Percentiles rank a stretch among this genome's conserved stretches.
phyloP scores from a whole-genome alignment of 2,797 vertebrate genomes.

The Sebastes iracundus region DNA sequence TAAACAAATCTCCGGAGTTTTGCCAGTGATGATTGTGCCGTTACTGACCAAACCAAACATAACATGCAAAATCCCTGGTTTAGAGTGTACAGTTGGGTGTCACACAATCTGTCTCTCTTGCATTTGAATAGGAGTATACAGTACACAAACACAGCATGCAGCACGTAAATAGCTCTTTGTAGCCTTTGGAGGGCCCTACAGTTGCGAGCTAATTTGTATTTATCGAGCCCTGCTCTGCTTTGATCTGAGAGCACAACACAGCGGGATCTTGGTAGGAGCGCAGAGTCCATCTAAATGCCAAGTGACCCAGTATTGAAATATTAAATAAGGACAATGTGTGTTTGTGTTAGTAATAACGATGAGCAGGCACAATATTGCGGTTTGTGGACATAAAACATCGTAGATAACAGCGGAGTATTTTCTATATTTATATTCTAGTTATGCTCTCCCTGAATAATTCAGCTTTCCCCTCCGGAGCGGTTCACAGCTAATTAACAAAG shows the following conservation, averaged over 20 bases:
- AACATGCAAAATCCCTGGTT: slow-evolving; percentile 46
- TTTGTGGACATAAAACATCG: slow-evolving; percentile 39
- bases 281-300: slow-evolving; percentile 40
- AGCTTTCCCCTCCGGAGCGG: slow-evolving; percentile 67
- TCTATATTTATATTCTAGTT: slow-evolving; percentile 73
- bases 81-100: not conserved
- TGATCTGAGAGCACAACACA: slow-evolving; percentile 1
- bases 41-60: slow-evolving; percentile 13
- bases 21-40: not conserved
- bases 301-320: slow-evolving; percentile 54
- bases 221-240: slow-evolving; percentile 12
- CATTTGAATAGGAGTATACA: slow-evolving; percentile 12
- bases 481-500: slow-evolving; percentile 81
- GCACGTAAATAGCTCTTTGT: slow-evolving; percentile 23
- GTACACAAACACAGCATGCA: not conserved
- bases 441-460: slow-evolving; percentile 72
- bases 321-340: slow-evolving; percentile 49
- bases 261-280: slow-evolving; percentile 26
- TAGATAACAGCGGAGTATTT: slow-evolving; percentile 46
- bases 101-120: slow-evolving; percentile 8
- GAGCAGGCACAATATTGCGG: slow-evolving; percentile 19
- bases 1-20: slow-evolving; percentile 61
- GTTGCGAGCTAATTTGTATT: slow-evolving; percentile 44
- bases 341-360: slow-evolving; percentile 51
- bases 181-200: not conserved